These are phyloP conservation scores for Hemibagrus guttatus DNA, from an alignment of 2,797 vertebrate species.

Conservation along the genomic window DNA sequence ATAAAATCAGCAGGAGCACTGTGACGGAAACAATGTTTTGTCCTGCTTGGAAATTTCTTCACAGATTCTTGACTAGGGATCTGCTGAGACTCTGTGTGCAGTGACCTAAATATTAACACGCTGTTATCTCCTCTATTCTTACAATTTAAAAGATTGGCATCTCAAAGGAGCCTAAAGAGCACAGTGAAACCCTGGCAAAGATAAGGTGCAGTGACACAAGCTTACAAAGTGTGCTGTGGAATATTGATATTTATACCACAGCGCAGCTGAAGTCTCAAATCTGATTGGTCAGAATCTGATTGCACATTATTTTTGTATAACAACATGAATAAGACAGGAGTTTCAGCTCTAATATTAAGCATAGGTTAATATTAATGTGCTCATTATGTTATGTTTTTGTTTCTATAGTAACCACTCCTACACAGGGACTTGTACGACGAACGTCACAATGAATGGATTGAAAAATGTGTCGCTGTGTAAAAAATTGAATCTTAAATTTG, in stretches of 20 bases:
- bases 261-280: neutral
- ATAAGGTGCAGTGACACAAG: neutral
- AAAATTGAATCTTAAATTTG: too few species aligned
- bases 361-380: neutral
- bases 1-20: conserved; percentile 13
- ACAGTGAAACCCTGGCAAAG: neutral
- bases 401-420: neutral
- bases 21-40: conserved; percentile 8
- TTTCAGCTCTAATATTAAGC: neutral
- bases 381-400: neutral
- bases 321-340: neutral
- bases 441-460: neutral
- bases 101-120: conserved; percentile 1
- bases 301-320: neutral
- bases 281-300: neutral
- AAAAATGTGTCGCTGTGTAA: neutral
- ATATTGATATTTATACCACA: neutral
- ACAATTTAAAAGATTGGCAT: neutral
- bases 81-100: conserved; percentile 4
- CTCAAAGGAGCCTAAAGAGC: neutral
- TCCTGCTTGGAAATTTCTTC: conserved; percentile 8
- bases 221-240: neutral
- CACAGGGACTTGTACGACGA: neutral
- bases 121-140: neutral
- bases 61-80: neutral